Base-by-base conservation (phyloP, 2,888 invertebrate species). In the Frankliniella intonsa region DNA sequence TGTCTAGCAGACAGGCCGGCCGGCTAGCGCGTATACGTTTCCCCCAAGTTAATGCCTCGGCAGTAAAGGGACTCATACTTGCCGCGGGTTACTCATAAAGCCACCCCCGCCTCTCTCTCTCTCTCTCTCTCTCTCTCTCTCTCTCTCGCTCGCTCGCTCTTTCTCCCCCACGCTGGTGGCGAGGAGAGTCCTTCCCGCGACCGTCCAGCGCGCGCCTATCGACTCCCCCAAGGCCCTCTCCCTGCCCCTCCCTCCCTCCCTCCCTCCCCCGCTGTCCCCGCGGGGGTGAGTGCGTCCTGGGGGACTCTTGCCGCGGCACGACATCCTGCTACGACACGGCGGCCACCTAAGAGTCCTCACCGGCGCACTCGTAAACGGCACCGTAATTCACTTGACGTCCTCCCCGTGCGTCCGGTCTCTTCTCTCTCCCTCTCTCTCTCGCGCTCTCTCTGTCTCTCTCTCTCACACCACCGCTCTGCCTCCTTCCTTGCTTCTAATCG, bases 401-500 rank as follows among this genome's bases (percentile, higher is more conserved):
- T 25, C 8, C 22, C n/a, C 25, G 69, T 5, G 12, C 69, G 69
- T 22, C 11, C 69, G 11, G 19, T 19, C 14, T 80, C 80, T 80
- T 81, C 69, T 81, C 80, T 76, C 55, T 82, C 55, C 27, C 81
- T 82, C 79, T 82, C 81, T 65, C 55, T 82, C 7, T 80, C 76
- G 65, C 76, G 55, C 19, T 82, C 62, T 80, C 83, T 82, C 81
- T 76, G 79, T 80, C 81, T 69, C 79, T 83, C 82, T 82, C 82
- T 82, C 82, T 76, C 81, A 22, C 49, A 22, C 51, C 81, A 38
- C 62, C 82, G 82, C 80, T 62, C n/a, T n/a, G 49, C 83, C 83
- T 83, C 82, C 83, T 83, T 83, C 83, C 83, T 85, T 84, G 83
- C 84, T 81, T 81, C 82, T 82, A 82, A 82, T 82, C 22, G 22